These are phyloP conservation scores for Eupleurogrammus muticus DNA, from an alignment of 2,797 vertebrate species.

Conservation along the genomic window DNA sequence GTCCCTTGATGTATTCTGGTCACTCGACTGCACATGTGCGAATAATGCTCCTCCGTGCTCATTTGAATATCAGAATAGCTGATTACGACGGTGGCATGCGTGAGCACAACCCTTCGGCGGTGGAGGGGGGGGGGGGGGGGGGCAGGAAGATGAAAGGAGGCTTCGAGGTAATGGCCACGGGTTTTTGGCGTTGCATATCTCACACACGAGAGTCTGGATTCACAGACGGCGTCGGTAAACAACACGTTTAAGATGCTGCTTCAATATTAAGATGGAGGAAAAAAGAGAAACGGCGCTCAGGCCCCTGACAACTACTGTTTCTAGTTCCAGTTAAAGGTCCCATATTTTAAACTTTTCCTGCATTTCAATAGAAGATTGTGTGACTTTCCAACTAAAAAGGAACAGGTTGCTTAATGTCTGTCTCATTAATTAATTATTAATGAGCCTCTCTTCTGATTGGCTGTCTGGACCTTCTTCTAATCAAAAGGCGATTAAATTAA, in stretches of 20 bases:
- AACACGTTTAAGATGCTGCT: constrained; percentile 39
- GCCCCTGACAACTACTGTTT: constrained; percentile 19
- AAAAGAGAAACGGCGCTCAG: constrained; percentile 32
- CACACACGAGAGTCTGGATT: constrained; percentile 34
- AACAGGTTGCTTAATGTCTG: no score
- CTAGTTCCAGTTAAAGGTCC: constrained; percentile 1
- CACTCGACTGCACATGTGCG: constrained; percentile 74
- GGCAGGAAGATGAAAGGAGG: constrained; percentile 68
- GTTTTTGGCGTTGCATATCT: constrained; percentile 60
- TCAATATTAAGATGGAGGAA: constrained; percentile 36
- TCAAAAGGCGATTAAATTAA: no score
- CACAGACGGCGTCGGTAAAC: constrained; percentile 63
- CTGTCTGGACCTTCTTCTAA: no score
- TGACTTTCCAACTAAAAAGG: no score
- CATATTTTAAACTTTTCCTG: no score
- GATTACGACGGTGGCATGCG: constrained; percentile 78
- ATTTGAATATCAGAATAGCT: constrained; percentile 77
- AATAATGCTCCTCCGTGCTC: constrained; percentile 59
- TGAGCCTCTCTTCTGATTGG: no score
- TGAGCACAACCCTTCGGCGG: constrained; percentile 74
- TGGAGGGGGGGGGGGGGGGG: constrained; percentile 48
- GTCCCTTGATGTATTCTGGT: constrained; percentile 75
- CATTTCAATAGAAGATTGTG: no score
- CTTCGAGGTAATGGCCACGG: constrained; percentile 47
- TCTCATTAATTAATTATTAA: no score